Evolutionary conservation across 2,888 invertebrate genomes (phyloP), one percentile per base, ranked within the genome.

Genomic region (Andrena bicolor): DNA sequence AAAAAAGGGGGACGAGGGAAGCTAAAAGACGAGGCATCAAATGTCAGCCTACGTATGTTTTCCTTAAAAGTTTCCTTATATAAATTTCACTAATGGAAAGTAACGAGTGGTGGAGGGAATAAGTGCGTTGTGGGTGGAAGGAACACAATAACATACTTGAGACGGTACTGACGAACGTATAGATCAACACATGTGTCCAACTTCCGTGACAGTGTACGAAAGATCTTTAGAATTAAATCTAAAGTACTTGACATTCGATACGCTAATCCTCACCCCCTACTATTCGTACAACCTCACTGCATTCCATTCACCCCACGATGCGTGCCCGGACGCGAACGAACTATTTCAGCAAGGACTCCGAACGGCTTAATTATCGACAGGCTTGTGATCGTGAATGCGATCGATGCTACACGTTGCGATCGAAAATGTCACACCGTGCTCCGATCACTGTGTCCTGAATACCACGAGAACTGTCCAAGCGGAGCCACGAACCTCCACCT

Each of bases 371-470:
- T 41, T 41, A 41, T 41, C 16, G 13, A 4, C 41, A 41, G 41
- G 41, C 41, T 41, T 5, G 41, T 16, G 41, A 41, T 41, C 41
- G 41, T 0, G 41, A 41, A 41, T 5, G 65, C 63, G 70, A 85
- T 76, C 66, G 72, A 73, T 63, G 64, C 82, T 70, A 69, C 58
- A 63, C 70, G 79, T 41, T 82, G 76, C 76, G 51, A 70, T 53
- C 72, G 53, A 58, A 66, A 82, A 49, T 58, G 82, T 72, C 69
- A 26, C 73, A 30, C 68, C 72, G 74, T 26, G 63, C 53, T 61
- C 78, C 56, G 80, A 80, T 66, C 80, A 66, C 32, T 35, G 71
- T 63, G 80, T 68, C 80, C 78, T 28, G 78, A 49, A 78, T 80
- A 80, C 78, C 80, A 66, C 32, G 72, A 63, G 60, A 80, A 77